Conservation (phyloP, 2,888 invertebrate species). For the Hanleya hanleyi region DNA sequence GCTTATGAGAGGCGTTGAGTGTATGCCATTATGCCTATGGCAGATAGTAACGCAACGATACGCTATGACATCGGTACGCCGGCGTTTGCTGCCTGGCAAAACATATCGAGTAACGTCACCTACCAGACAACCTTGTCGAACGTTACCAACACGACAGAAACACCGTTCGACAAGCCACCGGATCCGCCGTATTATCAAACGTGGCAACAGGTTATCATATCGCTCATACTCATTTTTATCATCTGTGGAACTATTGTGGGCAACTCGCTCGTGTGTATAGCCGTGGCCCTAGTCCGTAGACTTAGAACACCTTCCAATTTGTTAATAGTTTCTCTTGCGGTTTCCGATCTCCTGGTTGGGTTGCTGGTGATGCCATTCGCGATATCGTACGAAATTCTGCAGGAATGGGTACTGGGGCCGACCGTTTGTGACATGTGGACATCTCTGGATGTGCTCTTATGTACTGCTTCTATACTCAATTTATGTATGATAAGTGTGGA, state of each 20-base stretch:
- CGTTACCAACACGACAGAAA: neutral
- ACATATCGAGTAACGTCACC: neutral
- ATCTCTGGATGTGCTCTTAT: constrained; percentile 76
- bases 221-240: constrained; percentile 59
- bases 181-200: neutral
- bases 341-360: constrained; percentile 76
- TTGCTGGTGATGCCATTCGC: constrained; percentile 76
- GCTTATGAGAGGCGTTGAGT: no score
- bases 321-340: constrained; percentile 75
- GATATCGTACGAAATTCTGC: constrained; percentile 70
- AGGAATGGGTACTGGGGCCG: constrained; percentile 69
- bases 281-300: constrained; percentile 76
- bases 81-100: neutral
- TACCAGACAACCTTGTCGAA: neutral
- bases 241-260: constrained; percentile 75
- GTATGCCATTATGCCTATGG: neutral
- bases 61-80: neutral
- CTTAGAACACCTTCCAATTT: constrained; percentile 74
- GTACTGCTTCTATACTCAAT: constrained; percentile 77
- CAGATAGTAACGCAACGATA: neutral
- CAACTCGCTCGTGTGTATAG: constrained; percentile 76
- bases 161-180: neutral
- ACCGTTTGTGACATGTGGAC: constrained; percentile 76
- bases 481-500: constrained; percentile 77
- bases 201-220: constrained; percentile 55